Evolutionary conservation across 2,113 vertebrate species (phyloP), one percentile per base, ranked within the genome.

Genomic region (Damaliscus lunatus): DNA sequence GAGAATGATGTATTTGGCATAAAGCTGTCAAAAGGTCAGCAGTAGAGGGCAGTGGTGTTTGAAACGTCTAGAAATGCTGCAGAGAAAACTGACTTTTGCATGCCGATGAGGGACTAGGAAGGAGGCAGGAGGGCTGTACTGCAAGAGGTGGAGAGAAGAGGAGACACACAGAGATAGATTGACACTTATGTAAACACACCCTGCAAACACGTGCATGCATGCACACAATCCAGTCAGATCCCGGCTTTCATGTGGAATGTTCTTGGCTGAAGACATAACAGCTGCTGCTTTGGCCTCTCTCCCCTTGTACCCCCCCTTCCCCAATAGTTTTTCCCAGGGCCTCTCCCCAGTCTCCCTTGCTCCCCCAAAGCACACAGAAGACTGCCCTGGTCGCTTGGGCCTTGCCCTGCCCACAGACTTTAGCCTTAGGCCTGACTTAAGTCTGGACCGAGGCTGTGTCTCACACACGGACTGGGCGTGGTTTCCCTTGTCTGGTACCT

Each of bases 281-380:
- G 90, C 93, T 95, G 91, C 94, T 74, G 6, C 82, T 46, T 71
- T 96, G 93, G 82, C 77, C 86, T 93, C 86, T 55, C 82, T 55
- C 60, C 55, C 77, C 40, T 1, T 64, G 1, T n/a, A 36, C 74
- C 85, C 48, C 74, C 59, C 59, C 81, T 40, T 46, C 55, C 55
- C 64, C 55, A 29, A 0, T 50, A 43, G 52, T 77, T 33, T 57
- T 94, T 55, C 86, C 83, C 57, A 59, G 29, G 48, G 50, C 78
- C 46, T 80, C 74, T 71, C 50, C 90, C 67, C 50, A 62, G 82
- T 15, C 48, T 93, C 27, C n/a, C 40, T 62, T 0, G 6, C 29
- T 59, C 57, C 67, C 80, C 91, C 17, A 9, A 78, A 52, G 86
- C 95, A 60, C 88, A 74, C 81, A 40, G 16, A 53, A 83, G 53